Conservation (phyloP, 2,113 vertebrate genomes). For the Heterotilapia buettikoferi region DNA sequence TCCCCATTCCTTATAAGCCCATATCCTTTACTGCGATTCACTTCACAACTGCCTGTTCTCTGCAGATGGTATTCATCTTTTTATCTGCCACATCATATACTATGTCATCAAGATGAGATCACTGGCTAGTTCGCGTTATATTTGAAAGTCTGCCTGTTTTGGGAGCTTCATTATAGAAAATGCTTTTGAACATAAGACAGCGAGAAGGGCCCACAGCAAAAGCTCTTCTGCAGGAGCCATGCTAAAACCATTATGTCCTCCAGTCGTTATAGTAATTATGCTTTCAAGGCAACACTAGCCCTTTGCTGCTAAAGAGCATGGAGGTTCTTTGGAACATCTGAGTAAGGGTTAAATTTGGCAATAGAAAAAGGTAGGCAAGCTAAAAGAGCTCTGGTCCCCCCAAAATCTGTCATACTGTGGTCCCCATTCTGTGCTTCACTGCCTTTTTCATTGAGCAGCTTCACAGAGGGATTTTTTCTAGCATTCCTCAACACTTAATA, state of each 20-base stretch:
- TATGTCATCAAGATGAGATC: constrained; percentile 32
- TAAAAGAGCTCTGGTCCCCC: not conserved
- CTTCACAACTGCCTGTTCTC: not conserved
- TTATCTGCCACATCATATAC: constrained; percentile 25
- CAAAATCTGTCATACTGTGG: not conserved
- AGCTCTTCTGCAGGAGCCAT: constrained; percentile 49
- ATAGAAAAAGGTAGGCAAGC: constrained; percentile 16
- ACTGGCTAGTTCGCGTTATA: not conserved
- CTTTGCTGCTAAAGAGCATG: constrained; percentile 9
- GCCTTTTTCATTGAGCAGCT: not conserved
- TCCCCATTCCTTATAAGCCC: constrained; percentile 9
- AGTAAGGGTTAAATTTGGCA: constrained; percentile 28
- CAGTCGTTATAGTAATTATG: constrained; percentile 64
- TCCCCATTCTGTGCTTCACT: not conserved
- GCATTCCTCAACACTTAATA: not conserved
- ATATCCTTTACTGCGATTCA: not conserved
- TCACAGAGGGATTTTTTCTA: not conserved
- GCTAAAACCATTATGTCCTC: constrained; percentile 66
- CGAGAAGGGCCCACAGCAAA: constrained; percentile 23
- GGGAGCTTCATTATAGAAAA: constrained; percentile 45
- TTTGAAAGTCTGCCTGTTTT: constrained; percentile 39
- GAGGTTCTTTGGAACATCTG: constrained; percentile 32
- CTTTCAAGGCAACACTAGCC: constrained; percentile 45
- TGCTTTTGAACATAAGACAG: constrained; percentile 53
- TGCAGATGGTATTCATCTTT: constrained; percentile 32